Evolutionary conservation across 2,797 vertebrate species (phyloP).

Genomic region (Phataginus tricuspis): DNA sequence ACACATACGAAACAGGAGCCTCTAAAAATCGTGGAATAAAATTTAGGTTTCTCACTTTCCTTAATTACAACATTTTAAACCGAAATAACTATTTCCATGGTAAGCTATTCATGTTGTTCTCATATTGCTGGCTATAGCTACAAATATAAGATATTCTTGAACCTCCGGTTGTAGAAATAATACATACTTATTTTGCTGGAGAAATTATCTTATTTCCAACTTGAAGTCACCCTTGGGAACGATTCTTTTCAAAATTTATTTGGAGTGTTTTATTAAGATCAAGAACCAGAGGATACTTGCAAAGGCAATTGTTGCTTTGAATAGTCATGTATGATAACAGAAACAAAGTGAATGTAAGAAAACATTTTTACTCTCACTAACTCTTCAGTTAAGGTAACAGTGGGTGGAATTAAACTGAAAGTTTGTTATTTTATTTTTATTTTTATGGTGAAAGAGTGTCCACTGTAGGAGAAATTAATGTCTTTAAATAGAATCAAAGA

Average conservation of each 20-base stretch:
- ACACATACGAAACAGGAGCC: not conserved
- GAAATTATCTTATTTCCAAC: slow-evolving; percentile 34
- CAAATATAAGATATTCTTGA: not conserved
- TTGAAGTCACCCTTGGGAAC: not conserved
- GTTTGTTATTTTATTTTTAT: not conserved
- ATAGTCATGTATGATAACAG: not conserved
- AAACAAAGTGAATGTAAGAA: not conserved
- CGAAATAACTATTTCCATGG: not conserved
- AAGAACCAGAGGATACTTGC: not conserved
- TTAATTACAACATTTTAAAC: slow-evolving; percentile 23
- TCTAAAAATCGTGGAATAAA: not conserved
- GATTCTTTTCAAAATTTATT: slow-evolving; percentile 22
- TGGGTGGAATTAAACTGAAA: not conserved
- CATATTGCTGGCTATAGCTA: not conserved
- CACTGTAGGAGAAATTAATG: not conserved
- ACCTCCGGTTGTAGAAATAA: not conserved
- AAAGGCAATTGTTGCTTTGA: not conserved
- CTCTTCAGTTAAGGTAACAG: not conserved
- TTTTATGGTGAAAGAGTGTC: not conserved
- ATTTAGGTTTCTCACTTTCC: not conserved
- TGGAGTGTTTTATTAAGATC: not conserved
- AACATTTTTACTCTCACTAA: not conserved
- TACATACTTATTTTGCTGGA: not conserved
- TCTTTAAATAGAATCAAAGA: not conserved
- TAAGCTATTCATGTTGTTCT: not conserved